Conservation (phyloP, 2,113 vertebrate species). For the Bungarus multicinctus region DNA sequence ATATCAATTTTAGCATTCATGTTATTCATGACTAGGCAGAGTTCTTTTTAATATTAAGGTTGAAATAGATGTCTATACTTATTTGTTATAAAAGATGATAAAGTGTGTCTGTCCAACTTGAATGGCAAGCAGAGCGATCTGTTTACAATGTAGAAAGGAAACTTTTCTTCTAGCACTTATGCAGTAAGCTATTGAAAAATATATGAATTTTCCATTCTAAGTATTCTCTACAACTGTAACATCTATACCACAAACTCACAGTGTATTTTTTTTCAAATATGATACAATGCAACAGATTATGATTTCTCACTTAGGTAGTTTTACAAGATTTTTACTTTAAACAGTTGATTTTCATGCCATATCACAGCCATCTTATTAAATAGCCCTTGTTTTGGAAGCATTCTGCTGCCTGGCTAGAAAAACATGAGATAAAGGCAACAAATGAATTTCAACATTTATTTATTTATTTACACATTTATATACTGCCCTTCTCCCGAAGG, state of each 20-base stretch:
- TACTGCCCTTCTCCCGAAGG: too few relatives aligned
- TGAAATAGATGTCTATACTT: neutral
- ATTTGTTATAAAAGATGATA: neutral
- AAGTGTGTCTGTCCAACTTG: neutral
- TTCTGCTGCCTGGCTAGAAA: neutral
- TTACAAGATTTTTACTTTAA: neutral
- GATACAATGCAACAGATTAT: neutral
- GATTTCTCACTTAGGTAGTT: neutral
- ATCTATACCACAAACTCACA: neutral
- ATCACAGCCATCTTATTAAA: neutral
- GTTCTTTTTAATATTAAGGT: neutral
- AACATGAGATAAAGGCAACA: neutral
- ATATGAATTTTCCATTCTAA: neutral
- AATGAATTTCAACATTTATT: neutral
- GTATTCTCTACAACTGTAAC: neutral
- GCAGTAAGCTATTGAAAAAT: neutral
- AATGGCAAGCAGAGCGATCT: neutral
- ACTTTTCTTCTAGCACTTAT: neutral
- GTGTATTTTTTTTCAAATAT: neutral
- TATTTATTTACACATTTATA: too few relatives aligned
- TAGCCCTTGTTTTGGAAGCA: neutral
- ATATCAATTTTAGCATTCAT: neutral
- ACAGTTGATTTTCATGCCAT: neutral
- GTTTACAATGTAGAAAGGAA: neutral
- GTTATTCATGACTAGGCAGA: neutral